Base-by-base conservation (phyloP, 2,888 invertebrate species). In the Folsomia candida region DNA sequence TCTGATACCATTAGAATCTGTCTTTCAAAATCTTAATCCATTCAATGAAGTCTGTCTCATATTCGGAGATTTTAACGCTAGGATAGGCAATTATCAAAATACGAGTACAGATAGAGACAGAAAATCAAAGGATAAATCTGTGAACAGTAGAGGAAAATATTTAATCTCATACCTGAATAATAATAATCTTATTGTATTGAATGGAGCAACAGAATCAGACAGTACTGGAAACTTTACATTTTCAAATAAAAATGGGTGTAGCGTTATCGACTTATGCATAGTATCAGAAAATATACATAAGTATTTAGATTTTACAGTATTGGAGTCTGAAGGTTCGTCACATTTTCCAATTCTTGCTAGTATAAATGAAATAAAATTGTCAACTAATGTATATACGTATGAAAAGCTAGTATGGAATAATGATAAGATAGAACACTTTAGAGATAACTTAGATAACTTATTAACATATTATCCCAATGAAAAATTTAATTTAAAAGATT, bases 1-100 rank as follows among this genome's bases (percentile, higher is more conserved):
- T n/a, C n/a, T n/a, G n/a, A n/a, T n/a, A n/a, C n/a, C n/a, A n/a
- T n/a, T n/a, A n/a, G n/a, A n/a, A n/a, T n/a, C n/a, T 47, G 18
- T 47, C 18, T 47, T 47, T 47, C 9, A 47, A 47, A 18, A 18
- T 18, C 18, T 47, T 11, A 18, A 47, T 11, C 18, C 47, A 47
- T 47, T 47, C 18, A 47, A 47, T 47, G 9, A 18, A 11, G 9
- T 11, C 6, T 62, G 62, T 20, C 18, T 69, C 4, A 1, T 69
- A 6, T 1, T 69, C 4, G 69, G 69, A 0, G 69, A 69, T 22
- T 27, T 69, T 3, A 69, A 69, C 47, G 64, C 64, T 6, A 64
- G 69, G 58, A 63, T 69, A 28, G 69, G 69, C 1, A 26, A 62
- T 18, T 69, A 24, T 51, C 28, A 62, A 1, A 24, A 9, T 25